Base-by-base conservation (phyloP, 2,113 vertebrate genomes). In the Labeo catla region DNA sequence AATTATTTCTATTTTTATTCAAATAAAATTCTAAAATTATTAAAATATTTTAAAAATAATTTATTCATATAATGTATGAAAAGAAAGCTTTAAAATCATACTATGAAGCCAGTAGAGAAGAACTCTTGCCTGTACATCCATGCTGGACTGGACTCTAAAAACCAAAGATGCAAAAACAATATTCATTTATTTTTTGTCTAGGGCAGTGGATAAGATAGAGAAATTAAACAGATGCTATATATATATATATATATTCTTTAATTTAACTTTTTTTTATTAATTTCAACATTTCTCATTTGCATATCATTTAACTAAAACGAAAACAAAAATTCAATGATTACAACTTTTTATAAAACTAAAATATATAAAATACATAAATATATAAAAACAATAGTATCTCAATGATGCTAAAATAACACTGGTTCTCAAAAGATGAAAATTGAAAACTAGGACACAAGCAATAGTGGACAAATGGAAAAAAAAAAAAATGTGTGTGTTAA, bases 61-160 rank as follows among this genome's bases (percentile, higher is more conserved):
- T 28, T 16, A 23, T 76, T 13, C 73, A 28, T 28, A 28, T 16
- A 54, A 28, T 36, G 49, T 19, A 77, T 74, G 21, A 6, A 49
- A 7, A 47, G 6, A 52, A 76, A 52, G 3, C 3, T 74, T 73
- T 78, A 28, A 19, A 59, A n/a, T 65, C 78, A 9, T 81, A 81
- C 80, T 23, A 12, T 50, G 80, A 86, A 83, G 11, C 79, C 78
- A 88, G 78, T 9, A 78, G 52, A 88, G 23, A 4, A 83, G 5
- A 19, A 83, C n/a, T 61, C 8, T 19, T 52, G n/a, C 43, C 63
- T 49, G 28, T 15, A 11, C 59, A 65, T n/a, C 50, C 87, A 87
- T 86, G 4, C 13, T 82, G 54, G 43, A n/a, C 36, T 16, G 50
- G 8, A 76, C 45, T 66, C 45, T 47, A 68, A 1, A 15, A 61